Base-by-base conservation (phyloP, 92 coral and sea anemone species). In the Epizoanthus rinbou region DNA sequence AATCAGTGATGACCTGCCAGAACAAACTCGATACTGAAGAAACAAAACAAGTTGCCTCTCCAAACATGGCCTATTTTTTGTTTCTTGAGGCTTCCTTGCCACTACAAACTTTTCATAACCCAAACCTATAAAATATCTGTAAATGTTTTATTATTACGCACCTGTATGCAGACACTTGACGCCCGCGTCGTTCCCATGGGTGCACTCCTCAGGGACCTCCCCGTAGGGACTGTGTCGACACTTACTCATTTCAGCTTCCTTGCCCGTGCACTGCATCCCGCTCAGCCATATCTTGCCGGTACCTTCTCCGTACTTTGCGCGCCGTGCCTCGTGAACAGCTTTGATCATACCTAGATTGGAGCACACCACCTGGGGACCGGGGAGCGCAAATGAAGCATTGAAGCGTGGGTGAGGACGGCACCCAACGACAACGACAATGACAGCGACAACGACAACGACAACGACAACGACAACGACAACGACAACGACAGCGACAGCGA, bases 111-210 rank as follows among this genome's bases (percentile, higher is more conserved):
- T 37, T 1, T 28, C 31, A 28, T 28, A 28, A 28, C 31, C 31
- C 31, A 28, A 28, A 28, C 31, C 31, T 28, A 28, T 28, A 28
- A 28, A 28, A 28, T 28, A 28, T 28, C 31, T 28, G 31, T 28
- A 28, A 28, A n/a, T 2, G 2, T 35, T 35, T 35, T 35, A 4
- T 35, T 35, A 2, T 10, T 10, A 47, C 53, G 15, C 7, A 91
- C 97, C 97, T 62, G 94, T 88, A 64, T 91, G 87, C 47, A 93
- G 70, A 81, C 97, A 93, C 82, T 84, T 91, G 41, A 91, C 97
- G 8, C 97, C 97, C 15, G 97, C 97, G 35, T 93, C 97, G 35
- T 88, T 90, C 58, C 70, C 82, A 35, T 93, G 97, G 4, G 94
- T 83, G 75, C 97, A 93, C 17, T 13, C 82, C 18, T 80, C 84